These are phyloP conservation scores for Sminthurinus signatus DNA, from an alignment of 1,140 invertebrate species.

Conservation along the genomic window DNA sequence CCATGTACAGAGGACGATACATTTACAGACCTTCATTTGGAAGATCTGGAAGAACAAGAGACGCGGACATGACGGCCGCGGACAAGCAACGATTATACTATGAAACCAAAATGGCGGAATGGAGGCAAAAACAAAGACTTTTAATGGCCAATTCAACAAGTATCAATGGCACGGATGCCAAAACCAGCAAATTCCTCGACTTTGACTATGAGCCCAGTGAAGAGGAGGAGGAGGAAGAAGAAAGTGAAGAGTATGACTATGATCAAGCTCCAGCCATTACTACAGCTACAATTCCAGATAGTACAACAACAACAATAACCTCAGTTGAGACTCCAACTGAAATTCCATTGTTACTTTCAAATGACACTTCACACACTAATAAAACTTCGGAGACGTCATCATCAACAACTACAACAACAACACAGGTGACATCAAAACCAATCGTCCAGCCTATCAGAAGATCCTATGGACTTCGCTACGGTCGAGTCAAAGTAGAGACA, in stretches of 20 bases:
- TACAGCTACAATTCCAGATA: neutral
- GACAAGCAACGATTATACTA: neutral
- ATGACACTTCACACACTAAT: neutral
- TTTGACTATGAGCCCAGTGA: neutral
- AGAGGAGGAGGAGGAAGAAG: neutral
- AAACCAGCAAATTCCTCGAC: neutral
- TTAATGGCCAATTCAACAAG: neutral
- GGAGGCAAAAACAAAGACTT: neutral
- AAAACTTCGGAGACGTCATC: neutral
- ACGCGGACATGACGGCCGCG: neutral
- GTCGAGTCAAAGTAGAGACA: slow-evolving; percentile 6
- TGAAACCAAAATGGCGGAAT: slow-evolving; percentile 6
- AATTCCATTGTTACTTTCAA: neutral
- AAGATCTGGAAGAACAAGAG: neutral
- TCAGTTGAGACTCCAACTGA: neutral
- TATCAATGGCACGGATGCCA: neutral
- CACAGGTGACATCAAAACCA: too few relatives aligned
- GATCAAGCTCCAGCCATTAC: neutral
- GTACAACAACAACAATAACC: neutral
- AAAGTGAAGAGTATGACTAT: slow-evolving; percentile 7
- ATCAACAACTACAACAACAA: neutral
- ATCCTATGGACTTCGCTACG: slow-evolving; percentile 1
- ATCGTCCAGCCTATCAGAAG: too few relatives aligned
- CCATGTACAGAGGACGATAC: neutral
- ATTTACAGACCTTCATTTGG: neutral